These are phyloP conservation scores for Palythoa heliodiscus DNA, from an alignment of 92 coral and sea anemone species.

Conservation along the genomic window DNA sequence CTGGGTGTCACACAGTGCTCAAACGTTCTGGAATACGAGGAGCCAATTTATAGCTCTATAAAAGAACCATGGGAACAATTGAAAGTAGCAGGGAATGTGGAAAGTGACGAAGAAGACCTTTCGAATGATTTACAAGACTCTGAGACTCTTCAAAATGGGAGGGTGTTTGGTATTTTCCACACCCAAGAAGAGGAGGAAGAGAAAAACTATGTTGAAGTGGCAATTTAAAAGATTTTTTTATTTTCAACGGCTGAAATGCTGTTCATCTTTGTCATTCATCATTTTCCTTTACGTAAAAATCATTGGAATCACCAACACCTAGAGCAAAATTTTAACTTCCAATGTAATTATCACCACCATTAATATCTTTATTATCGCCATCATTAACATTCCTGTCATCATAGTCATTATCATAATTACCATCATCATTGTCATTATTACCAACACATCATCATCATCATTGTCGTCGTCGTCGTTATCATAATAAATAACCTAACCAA, in stretches of 20 bases:
- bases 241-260: not conserved
- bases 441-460: not conserved
- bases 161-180: not conserved
- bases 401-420: no score
- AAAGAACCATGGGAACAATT: not conserved
- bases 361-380: not conserved
- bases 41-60: conserved; percentile 18
- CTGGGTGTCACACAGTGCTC: not conserved
- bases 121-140: not conserved
- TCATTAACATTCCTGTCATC: not conserved
- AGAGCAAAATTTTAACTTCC: not conserved
- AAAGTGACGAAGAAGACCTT: not conserved
- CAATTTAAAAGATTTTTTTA: not conserved
- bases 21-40: not conserved
- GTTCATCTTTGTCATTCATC: not conserved
- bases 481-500: no score
- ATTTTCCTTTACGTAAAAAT: not conserved
- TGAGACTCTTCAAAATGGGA: conserved; percentile 5
- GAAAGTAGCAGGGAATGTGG: not conserved
- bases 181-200: conserved; percentile 9
- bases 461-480: no score
- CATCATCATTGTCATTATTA: no score
- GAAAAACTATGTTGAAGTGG: conserved; percentile 25
- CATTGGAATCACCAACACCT: not conserved
- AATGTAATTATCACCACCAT: not conserved